phyloP scores from a whole-genome alignment of 2,797 vertebrate genomes.

The Semotilus atromaculatus region DNA sequence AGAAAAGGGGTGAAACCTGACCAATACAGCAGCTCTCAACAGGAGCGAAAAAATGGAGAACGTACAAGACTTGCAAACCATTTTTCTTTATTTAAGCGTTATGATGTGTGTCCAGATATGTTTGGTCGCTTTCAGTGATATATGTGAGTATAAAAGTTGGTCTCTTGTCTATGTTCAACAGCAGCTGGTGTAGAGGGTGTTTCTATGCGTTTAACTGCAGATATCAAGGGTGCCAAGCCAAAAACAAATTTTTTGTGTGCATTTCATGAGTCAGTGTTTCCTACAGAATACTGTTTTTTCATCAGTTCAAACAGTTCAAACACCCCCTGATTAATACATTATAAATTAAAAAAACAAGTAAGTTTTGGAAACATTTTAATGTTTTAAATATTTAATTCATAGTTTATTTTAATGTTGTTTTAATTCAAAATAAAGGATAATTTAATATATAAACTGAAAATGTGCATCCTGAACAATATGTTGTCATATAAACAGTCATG shows the following conservation, averaged over 20 bases:
- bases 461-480: neutral
- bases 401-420: neutral
- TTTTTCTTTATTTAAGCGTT: slow-evolving; percentile 18
- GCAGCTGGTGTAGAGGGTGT: slow-evolving; percentile 10
- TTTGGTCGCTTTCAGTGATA: neutral
- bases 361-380: neutral
- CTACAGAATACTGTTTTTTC: neutral
- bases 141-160: neutral
- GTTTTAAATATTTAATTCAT: neutral
- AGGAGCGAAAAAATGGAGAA: slow-evolving; percentile 44
- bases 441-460: neutral
- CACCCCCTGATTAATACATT: neutral
- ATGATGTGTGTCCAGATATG: slow-evolving; percentile 5
- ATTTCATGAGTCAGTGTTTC: slow-evolving; percentile 2
- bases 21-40: slow-evolving; percentile 45
- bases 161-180: slow-evolving; percentile 17
- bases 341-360: neutral
- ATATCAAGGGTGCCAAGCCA: slow-evolving; percentile 37
- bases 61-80: neutral
- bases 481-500: neutral
- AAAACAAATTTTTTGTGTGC: slow-evolving; percentile 42
- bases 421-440: neutral
- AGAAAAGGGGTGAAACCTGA: slow-evolving; percentile 54
- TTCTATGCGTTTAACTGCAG: slow-evolving; percentile 39
- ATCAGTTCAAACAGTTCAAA: neutral